Base-by-base conservation (phyloP, 2,797 vertebrate species). In the Botia kubotai region DNA sequence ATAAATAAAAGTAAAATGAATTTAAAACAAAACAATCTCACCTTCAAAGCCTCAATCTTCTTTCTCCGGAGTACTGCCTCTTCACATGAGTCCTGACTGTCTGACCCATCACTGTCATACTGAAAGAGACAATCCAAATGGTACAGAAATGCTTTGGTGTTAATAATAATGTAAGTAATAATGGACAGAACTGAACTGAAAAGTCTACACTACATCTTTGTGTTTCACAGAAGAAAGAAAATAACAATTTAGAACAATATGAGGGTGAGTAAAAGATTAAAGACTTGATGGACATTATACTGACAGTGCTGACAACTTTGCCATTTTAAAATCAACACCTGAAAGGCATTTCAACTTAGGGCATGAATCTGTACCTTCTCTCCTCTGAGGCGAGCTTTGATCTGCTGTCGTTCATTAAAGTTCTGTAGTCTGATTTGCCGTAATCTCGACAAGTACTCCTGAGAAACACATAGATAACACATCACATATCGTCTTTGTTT, bases 381-480 rank as follows among this genome's bases (percentile, higher is more conserved):
- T 90, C 98, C 98, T 93, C 95, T 90, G 89, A 99, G 95, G 77
- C 95, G 95, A n/a, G 97, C 98, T 96, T 95, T 98, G 83, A 99
- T 97, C 92, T 99, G 95, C 82, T 98, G 98, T 55, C 98, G 95
- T 87, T 99, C 98, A 74, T 98, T 99, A 84, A 99, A 99, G 92
- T 99, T 99, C 87, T 99, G 97, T 86, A 99, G 90, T 77, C 98
- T 93, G 89, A 99, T 99, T 90, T 99, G 97, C 79, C 95, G 94
- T 85, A 99, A 89, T 85, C 97, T 94, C 50, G 95, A 91, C 91
- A 99, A 90, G 86, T 99, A 99, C 84, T 98, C 97, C 98, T 99
- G 89, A 79, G 2, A 83, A 82, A 87, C 1, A 84, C 77, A 87
- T n/a, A 81, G 16, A 66, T 36, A 60, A 83, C 60, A 81, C 21